Evolutionary conservation across 2,888 invertebrate species (phyloP), one percentile per base, ranked within the genome.

Genomic region (Eumerus sabulonum): DNA sequence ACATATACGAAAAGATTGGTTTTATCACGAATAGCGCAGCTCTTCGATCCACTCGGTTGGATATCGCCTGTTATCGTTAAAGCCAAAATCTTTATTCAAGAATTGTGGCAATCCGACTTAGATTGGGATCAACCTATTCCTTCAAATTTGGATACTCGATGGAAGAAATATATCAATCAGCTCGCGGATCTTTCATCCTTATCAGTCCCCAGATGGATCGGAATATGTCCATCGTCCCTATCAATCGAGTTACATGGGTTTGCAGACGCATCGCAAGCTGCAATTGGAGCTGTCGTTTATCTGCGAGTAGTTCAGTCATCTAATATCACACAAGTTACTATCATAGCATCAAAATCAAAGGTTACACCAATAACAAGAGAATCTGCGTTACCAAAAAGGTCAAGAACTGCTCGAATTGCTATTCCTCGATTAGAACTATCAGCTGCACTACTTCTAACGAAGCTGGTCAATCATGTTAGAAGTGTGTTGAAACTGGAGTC

Each of bases 371-470:
- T 40, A 3, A 19, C 9, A 47, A 60, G 47, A 53, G 7, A 18
- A 54, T 19, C 19, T 11, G 36, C 12, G 1, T 13, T 17, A 36
- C 13, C 18, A 1, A 57, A 27, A 38, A 40, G 36, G 14, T 53
- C 45, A 14, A 17, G 38, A 70, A 40, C 17, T 53, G 27, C 42
- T 56, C 59, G 66, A 11, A 38, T 73, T 3, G 51, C 73, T 27
- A 73, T 44, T 12, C 59, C 59, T 12, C 57, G 67, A 9, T 27
- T 73, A 14, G 73, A 73, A 17, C 18, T 60, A 27, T 36, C 45
- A 0, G 60, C 54, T 13, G 54, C 40, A 40, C n/a, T 40, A 11
- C 40, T 40, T 9, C 40, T 40, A 11, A 40, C 40, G 3, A 11
- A n/a, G 9, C n/a, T n/a, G 1, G 40, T 40, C 11, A 7, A 40